Base-by-base conservation (phyloP, 92 coral and sea anemone species). In the Zoanthus sociatus region DNA sequence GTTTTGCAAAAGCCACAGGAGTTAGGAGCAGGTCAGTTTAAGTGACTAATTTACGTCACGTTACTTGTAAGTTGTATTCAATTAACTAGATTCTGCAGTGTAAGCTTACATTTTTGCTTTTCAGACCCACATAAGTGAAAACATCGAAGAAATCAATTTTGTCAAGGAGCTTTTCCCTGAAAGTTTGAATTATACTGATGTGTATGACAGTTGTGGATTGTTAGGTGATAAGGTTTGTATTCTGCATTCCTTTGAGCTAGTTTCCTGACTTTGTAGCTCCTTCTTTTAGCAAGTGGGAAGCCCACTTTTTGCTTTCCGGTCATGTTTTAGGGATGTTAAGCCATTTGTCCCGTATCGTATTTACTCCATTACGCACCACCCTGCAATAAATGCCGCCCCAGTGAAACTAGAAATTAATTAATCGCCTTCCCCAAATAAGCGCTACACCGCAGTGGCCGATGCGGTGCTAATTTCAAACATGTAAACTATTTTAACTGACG, bases 51-150 rank as follows among this genome's bases (percentile, higher is more conserved):
- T 26, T 26, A 26, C 26, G 26, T 26, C 26, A 26, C 26, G 26
- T 56, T 11, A 9, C 1, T 11, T 56, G 64, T 10, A 11, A 3
- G 17, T 18, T 15, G 6, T 17, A 5, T 17, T 63, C n/a, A 63
- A 63, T 6, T 26, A 69, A 33, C 74, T 1, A 33, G 3, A 20
- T 31, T 9, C 45, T 3, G 47, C 12, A 33, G 4, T 31, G 30
- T 69, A 4, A 9, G 10, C 3, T 69, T 6, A 69, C 2, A 10
- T 30, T 69, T 31, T 53, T 21, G 53, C 17, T 18, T 76, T 82
- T 33, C 71, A 91, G 92, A 93, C 90, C 76, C 98, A 94, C 55
- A 31, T 94, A 21, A 93, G 93, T 87, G 98, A 94, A 64, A 91
- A 90, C 78, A 76, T 45, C n/a, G 79, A 32, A 9, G 98, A 94